Base-by-base conservation (phyloP, 2,113 vertebrate genomes). In the Myotis brandtii region DNA sequence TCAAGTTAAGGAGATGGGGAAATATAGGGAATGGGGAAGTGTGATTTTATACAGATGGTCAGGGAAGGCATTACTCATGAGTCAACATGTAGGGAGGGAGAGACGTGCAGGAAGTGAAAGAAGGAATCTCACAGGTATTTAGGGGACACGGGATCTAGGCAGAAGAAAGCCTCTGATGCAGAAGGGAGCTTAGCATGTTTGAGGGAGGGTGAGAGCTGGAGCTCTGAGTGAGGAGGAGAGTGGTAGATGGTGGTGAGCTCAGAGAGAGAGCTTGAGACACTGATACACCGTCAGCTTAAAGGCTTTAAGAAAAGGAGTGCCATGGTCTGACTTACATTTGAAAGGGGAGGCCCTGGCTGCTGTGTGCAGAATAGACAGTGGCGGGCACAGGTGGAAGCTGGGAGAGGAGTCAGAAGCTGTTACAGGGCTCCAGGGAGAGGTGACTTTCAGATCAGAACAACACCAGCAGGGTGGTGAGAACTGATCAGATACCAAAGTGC, bases 131-230 rank as follows among this genome's bases (percentile, higher is more conserved):
- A 0, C 34, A 54, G 59, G 17, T 17, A 4, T n/a, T 21, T 34
- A 0, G 7, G 52, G 18, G 0, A 73, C n/a, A 50, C 34, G 5
- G 9, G 21, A 50, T 13, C 8, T 0, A 62, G 70, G 40, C n/a
- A 30, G 48, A 50, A 80, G 37, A 37, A 66, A 64, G n/a, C 32
- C 3, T 16, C 17, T 30, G 27, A 34, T 9, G 40, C 23, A 14
- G 30, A 94, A 66, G n/a, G 9, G 32, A 30, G n/a, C 27, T 21
- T 6, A 2, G 17, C 17, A 23, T 2, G 20, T 37, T 25, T 46
- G 66, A 37, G 37, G 84, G 37, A 50, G 30, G 16, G 32, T 6
- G 20, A 56, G 67, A 43, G n/a, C 32, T 21, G 46, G 7, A 34
- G 1, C 34, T 70, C 17, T 6, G 23, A 40, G 30, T 10, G 9